A percentile compares a stretch with the other conserved stretches of the same genome.
Conservation (phyloP, 2,888 invertebrate species). For the Drosophila incognita region DNA sequence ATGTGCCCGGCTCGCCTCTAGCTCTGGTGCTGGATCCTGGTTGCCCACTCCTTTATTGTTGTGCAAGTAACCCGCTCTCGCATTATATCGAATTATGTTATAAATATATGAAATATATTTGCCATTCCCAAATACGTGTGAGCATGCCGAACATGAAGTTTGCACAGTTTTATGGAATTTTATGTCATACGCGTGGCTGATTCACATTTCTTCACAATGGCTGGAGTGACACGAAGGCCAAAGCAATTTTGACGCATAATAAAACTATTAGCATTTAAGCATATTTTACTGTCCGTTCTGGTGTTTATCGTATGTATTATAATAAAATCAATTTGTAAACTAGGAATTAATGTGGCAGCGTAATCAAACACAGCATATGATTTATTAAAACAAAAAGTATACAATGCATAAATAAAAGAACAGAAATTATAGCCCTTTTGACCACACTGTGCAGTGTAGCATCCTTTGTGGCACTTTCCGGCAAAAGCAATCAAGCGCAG, state of each 20-base stretch:
- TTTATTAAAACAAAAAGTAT: slow-evolving; percentile 1
- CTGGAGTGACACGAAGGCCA: not conserved
- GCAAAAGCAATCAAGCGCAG: slow-evolving; percentile 25
- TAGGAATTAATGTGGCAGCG: not conserved
- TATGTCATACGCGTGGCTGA: slow-evolving; percentile 56
- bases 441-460: not conserved
- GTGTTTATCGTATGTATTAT: slow-evolving; percentile 1
- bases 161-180: slow-evolving; percentile 57
- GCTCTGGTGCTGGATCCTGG: not conserved
- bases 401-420: not conserved
- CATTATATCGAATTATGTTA: slow-evolving; percentile 79
- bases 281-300: not conserved
- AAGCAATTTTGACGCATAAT: slow-evolving; percentile 45
- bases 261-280: slow-evolving; percentile 45
- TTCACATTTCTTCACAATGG: slow-evolving; percentile 4
- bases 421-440: not conserved
- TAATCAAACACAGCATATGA: not conserved
- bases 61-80: slow-evolving; percentile 49
- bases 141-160: slow-evolving; percentile 41
- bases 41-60: slow-evolving; percentile 1
- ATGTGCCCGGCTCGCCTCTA: slow-evolving; percentile 12
- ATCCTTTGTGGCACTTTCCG: not conserved
- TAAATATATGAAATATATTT: slow-evolving; percentile 76
- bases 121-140: slow-evolving; percentile 55
- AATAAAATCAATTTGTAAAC: not conserved